Evolutionary conservation across 2,888 invertebrate species (phyloP).

Genomic region (Brachylomia viminalis): DNA sequence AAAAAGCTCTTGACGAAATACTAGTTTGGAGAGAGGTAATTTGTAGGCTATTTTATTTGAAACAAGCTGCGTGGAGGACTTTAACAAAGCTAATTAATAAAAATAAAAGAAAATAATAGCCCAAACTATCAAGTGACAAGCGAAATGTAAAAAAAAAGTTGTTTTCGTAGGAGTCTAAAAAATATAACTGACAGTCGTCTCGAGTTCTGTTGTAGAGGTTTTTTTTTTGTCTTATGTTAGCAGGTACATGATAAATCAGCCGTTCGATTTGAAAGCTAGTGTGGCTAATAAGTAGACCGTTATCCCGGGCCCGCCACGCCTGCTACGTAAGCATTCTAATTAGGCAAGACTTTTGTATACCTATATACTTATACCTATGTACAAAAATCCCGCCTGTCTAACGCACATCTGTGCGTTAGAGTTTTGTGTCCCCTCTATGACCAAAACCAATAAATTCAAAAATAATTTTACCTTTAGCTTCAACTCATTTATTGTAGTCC

Average conservation of each 20-base stretch:
- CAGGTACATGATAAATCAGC: constrained; percentile 77
- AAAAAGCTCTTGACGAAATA: constrained; percentile 41
- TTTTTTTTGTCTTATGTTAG: constrained; percentile 69
- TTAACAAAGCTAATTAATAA: constrained; percentile 57
- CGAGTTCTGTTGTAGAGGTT: constrained; percentile 58
- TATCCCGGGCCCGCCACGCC: constrained; percentile 80
- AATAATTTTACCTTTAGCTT: neutral
- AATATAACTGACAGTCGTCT: constrained; percentile 72
- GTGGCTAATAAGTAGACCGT: constrained; percentile 82
- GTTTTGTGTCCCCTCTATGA: neutral
- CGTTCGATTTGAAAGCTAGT: constrained; percentile 75
- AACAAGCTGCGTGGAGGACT: constrained; percentile 35
- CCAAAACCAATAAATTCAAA: neutral
- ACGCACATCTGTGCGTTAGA: neutral
- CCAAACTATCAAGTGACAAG: constrained; percentile 57
- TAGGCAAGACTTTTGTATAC: constrained; percentile 67
- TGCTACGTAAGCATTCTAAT: constrained; percentile 79
- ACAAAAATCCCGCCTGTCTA: too few relatives aligned
- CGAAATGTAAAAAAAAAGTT: constrained; percentile 56
- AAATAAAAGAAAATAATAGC: constrained; percentile 56
- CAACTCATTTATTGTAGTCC: neutral
- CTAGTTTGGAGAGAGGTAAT: constrained; percentile 34
- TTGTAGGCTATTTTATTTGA: constrained; percentile 44
- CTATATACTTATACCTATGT: neutral
- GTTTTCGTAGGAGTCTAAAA: constrained; percentile 63